Evolutionary conservation across 2,113 vertebrate genomes (phyloP).

Genomic region (Probosciger aterrimus): DNA sequence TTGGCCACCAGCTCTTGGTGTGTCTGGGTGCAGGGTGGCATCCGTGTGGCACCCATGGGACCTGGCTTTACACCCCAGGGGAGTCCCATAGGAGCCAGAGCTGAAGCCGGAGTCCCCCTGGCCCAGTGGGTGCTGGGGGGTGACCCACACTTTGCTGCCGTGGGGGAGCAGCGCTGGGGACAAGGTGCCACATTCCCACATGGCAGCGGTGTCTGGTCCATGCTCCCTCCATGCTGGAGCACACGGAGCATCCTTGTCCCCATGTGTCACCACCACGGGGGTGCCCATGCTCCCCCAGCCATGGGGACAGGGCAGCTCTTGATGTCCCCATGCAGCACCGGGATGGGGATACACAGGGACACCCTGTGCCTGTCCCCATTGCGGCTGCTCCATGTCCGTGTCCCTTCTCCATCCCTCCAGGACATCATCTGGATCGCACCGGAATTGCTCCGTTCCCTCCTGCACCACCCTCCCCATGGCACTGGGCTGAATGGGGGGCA

Average conservation of each 20-base stretch:
- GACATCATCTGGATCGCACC: accelerated
- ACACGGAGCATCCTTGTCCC: background rate
- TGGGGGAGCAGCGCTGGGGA: background rate
- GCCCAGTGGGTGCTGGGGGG: background rate
- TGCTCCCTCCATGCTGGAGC: background rate
- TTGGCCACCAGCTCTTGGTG: background rate
- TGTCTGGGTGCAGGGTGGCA: background rate
- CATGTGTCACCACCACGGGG: background rate
- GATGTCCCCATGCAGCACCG: accelerated
- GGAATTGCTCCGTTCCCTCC: slow-evolving; percentile 55
- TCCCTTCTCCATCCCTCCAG: background rate
- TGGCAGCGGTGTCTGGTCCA: no score
- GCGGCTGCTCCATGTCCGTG: accelerated
- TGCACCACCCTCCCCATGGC: slow-evolving; percentile 73
- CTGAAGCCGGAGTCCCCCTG: background rate
- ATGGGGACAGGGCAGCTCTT: accelerated
- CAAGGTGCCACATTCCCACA: background rate
- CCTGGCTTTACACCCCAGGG: background rate
- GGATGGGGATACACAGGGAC: background rate
- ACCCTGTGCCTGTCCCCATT: accelerated
- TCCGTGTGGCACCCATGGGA: accelerated
- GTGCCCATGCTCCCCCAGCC: background rate
- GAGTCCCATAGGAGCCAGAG: background rate
- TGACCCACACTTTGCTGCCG: background rate
- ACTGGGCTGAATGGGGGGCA: background rate